These are phyloP conservation scores for Cryptotermes secundus DNA, from an alignment of 1,140 invertebrate species.

Conservation along the genomic window DNA sequence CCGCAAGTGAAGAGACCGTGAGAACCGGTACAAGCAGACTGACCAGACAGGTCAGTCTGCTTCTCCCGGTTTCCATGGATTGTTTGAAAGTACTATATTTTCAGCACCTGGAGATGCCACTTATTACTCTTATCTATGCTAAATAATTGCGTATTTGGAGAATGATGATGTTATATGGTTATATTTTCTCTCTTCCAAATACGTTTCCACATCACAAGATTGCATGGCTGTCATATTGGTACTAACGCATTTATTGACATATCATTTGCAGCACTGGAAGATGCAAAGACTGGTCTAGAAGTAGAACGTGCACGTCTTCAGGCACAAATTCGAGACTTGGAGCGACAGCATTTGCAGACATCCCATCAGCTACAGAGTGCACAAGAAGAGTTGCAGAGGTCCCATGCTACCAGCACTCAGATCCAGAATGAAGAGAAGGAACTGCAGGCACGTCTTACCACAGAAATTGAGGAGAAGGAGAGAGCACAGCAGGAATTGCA, in stretches of 20 bases:
- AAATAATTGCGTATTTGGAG: no score
- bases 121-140: no score
- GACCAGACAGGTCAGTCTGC: no score
- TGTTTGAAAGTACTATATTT: no score
- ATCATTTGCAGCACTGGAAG: conserved; percentile 64
- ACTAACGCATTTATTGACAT: not conserved
- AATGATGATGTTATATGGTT: no score
- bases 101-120: no score
- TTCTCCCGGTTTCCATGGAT: no score
- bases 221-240: no score
- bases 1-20: no score
- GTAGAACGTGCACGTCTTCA: conserved; percentile 67
- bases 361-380: conserved; percentile 63
- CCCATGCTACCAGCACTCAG: conserved; percentile 64
- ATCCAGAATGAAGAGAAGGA: conserved; percentile 76
- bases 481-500: conserved; percentile 68
- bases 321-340: conserved; percentile 71
- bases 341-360: conserved; percentile 66
- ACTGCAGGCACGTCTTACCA: conserved; percentile 71
- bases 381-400: conserved; percentile 69
- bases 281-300: conserved; percentile 69
- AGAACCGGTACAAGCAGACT: no score
- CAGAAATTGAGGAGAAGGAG: conserved; percentile 75
- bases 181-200: no score
- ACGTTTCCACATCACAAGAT: no score